These are phyloP conservation scores for Thermophis baileyi DNA, from an alignment of 2,113 vertebrate species.

Conservation along the genomic window DNA sequence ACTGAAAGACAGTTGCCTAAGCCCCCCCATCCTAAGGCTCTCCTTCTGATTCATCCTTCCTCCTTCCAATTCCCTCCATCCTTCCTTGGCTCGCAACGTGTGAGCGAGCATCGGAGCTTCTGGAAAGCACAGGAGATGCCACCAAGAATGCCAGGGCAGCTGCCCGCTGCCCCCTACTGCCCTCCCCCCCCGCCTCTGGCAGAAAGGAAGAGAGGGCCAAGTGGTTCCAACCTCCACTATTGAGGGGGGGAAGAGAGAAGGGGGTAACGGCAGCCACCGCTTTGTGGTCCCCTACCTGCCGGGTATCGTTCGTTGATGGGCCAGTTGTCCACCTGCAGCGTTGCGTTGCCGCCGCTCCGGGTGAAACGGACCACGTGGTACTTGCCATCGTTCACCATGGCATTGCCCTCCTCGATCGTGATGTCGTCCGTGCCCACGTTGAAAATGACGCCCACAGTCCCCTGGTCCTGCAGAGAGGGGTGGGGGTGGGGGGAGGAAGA, in stretches of 20 bases:
- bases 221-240: conserved; percentile 12
- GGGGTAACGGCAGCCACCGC: not conserved
- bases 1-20: not conserved
- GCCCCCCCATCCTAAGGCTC: too few species aligned
- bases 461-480: conserved; percentile 79
- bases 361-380: conserved; percentile 97
- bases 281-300: conserved; percentile 77
- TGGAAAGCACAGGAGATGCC: not conserved
- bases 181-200: not conserved
- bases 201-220: not conserved
- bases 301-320: conserved; percentile 92
- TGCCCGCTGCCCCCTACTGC: not conserved
- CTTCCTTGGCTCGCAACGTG: not conserved
- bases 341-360: conserved; percentile 93
- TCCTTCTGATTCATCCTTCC: not conserved
- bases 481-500: not conserved
- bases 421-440: conserved; percentile 96
- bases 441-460: conserved; percentile 91
- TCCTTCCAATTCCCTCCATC: not conserved
- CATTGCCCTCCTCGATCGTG: conserved; percentile 87
- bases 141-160: too few species aligned
- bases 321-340: conserved; percentile 95
- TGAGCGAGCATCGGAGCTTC: not conserved
- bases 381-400: conserved; percentile 90
- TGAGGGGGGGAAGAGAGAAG: not conserved